Conservation (phyloP, 1,140 invertebrate genomes). For the silkworm (Bombyx mori) region ASM3026992v2 NC_085129.1:1597501-1598000, state of each 20-base stretch:
- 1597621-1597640: neutral
- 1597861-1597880: too few relatives aligned
- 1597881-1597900: too few relatives aligned
- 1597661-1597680: neutral
- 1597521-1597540: conserved; percentile 26
- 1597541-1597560: conserved; percentile 21
- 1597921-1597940: too few relatives aligned
- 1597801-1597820: conserved; percentile 26
- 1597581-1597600: conserved; percentile 20
- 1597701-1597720: conserved; percentile 20
- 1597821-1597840: too few relatives aligned
- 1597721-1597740: conserved; percentile 34
- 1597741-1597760: conserved; percentile 30
- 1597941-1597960: too few relatives aligned
- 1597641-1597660: neutral
- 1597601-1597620: neutral
- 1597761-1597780: conserved; percentile 23
- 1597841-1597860: too few relatives aligned
- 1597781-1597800: conserved; percentile 11
- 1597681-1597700: conserved; percentile 4
- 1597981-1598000: too few relatives aligned
- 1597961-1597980: too few relatives aligned
- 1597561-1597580: conserved; percentile 16
- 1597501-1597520: conserved; percentile 25
- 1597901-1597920: too few relatives aligned